Evolutionary conservation across 2,888 invertebrate species (phyloP), one percentile per base, ranked within the genome.

Genomic region (Mactromeris polynyma): DNA sequence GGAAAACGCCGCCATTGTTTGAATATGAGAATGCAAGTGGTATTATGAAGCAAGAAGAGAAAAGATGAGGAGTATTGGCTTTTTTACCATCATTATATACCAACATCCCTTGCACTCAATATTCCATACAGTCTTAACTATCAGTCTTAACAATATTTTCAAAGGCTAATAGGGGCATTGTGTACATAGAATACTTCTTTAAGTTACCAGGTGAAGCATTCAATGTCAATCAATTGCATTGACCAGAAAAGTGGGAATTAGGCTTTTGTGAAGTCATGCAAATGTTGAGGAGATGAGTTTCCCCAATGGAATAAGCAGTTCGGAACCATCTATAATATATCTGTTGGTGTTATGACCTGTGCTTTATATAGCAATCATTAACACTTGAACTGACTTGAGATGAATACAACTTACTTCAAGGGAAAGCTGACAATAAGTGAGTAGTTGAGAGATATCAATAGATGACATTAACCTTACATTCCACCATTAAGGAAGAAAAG

Each of bases 331-430:
- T 33, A 17, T 77, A 36, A 7, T 26, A 33, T 2, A 36, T 78
- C 42, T n/a, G 11, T 31, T 33, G 21, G 21, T 38, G 11, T 40
- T 78, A 17, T 26, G 19, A 19, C 40, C n/a, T 26, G 9, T 7
- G 7, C 40, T 40, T 78, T 42, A 40, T 40, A 78, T 40, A 14
- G 31, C 78, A 78, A 78, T n/a, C 40, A 78, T 42, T 78, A 78
- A 11, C 78, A 78, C n/a, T 78, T 78, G 40, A n/a, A 9, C 21
- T 21, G 38, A 36, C 58, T n/a, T n/a, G 21, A 4, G 11, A 58
- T 7, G 19, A 58, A 58, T 21, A 4, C 19, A 21, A 58, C 54
- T 21, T 58, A 58, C n/a, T 14, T 58, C 54, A 21, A 58, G 33
- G 4, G 17, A 31, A 31, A 17, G 33, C 2, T 69, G 17, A 69